A percentile compares a stretch with the other conserved stretches of the same genome.
Evolutionary conservation across 2,797 vertebrate species (phyloP).

Genomic region (Rhynchotus rufescens): DNA sequence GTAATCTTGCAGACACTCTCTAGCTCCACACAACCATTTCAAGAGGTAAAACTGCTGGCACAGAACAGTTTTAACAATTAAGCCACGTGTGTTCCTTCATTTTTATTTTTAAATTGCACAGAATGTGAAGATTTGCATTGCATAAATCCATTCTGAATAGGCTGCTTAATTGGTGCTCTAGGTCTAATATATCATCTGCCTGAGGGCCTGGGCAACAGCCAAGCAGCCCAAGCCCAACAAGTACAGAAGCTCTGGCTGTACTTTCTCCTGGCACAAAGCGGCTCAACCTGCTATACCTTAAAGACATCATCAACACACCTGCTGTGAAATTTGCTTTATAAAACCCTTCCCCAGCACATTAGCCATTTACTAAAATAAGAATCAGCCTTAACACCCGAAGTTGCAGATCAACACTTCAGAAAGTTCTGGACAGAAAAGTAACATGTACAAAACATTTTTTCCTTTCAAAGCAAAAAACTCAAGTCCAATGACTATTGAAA

Average conservation of each 20-base stretch:
- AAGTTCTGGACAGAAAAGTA: not conserved
- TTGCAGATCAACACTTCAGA: not conserved
- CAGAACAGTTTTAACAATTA: not conserved
- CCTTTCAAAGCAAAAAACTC: not conserved
- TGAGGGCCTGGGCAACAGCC: slow-evolving; percentile 33
- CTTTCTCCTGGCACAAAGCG: not conserved
- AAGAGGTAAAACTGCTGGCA: not conserved
- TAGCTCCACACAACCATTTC: not conserved
- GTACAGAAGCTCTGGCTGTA: not conserved
- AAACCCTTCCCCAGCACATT: not conserved
- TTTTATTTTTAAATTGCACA: slow-evolving; percentile 26
- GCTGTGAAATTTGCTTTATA: not conserved
- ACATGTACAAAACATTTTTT: not conserved
- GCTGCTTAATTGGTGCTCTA: slow-evolving; percentile 18
- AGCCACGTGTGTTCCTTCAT: not conserved
- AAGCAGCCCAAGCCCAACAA: not conserved
- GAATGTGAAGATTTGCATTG: slow-evolving; percentile 18
- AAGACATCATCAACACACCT: not conserved
- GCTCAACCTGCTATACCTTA: not conserved
- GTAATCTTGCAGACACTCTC: not conserved
- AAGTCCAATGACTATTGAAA: not conserved
- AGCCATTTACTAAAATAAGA: not conserved
- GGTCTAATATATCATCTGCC: slow-evolving; percentile 6
- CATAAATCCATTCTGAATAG: slow-evolving; percentile 23
- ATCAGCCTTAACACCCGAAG: not conserved